Base-by-base conservation (phyloP, 2,113 vertebrate species). In the Polyodon spathula region DNA sequence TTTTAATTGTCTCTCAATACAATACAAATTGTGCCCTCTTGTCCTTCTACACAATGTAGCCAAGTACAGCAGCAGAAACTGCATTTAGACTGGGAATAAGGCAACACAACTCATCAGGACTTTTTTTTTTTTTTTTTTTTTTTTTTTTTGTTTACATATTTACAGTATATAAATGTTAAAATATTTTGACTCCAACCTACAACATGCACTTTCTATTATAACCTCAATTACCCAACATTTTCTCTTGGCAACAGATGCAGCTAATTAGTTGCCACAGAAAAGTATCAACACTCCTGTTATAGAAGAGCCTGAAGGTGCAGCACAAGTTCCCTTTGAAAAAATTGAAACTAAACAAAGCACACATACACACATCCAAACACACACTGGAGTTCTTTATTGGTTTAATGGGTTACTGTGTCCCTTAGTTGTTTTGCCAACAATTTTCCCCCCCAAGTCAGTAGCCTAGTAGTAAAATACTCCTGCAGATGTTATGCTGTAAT, bases 311-410 rank as follows among this genome's bases (percentile, higher is more conserved):
- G 58, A 51, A 64, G 68, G 65, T 64, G 37, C 59, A 59, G 15
- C 4, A 27, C 71, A 63, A 69, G 73, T 68, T 79, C 78, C 77
- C 77, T 75, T 68, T 62, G 41, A 71, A 67, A 68, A 79, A 81
- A 79, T 79, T 71, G 72, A 59, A 81, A 77, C 65, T 76, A 84
- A 82, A 80, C 74, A 71, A 75, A 79, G 68, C 52, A 40, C 37
- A 43, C 15, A 37, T 3, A 50, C 48, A 12, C 15, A 6, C 41
- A 51, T 66, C 57, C 15, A 37, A 2, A 50, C 48, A 12, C 15
- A 6, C 41, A 51, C 68, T 58, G 56, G 50, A 9, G 12, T 40
- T 56, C 17, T 64, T n/a, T 53, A 76, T 76, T 68, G 65, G 72
- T 67, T 71, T 74, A 79, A 81, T 77, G 70, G 71, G 63, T 62